Conservation (phyloP, 2,888 invertebrate genomes). For the Diaperis boleti region DNA sequence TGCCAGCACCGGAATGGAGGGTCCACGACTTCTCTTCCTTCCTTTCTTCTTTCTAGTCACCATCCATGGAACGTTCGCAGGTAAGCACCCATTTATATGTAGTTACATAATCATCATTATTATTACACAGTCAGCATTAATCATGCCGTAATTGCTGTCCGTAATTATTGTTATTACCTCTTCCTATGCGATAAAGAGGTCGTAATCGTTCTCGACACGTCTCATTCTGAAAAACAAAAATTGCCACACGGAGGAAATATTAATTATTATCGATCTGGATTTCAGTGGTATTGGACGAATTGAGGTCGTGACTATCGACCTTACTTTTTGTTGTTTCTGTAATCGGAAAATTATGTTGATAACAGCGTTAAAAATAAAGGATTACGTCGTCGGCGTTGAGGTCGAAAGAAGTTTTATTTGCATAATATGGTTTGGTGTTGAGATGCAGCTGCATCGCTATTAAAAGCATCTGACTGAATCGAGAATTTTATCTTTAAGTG, state of each 20-base stretch:
- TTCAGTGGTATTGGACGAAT: no score
- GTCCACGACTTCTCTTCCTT: not conserved
- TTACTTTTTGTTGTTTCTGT: not conserved
- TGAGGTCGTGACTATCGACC: not conserved
- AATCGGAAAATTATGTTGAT: not conserved
- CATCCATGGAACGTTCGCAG: slow-evolving; percentile 4
- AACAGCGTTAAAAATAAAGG: not conserved
- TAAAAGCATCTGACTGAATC: no score
- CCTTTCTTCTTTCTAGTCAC: not conserved
- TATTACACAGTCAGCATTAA: not conserved
- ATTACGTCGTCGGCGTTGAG: not conserved
- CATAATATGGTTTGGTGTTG: no score
- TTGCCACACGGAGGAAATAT: no score
- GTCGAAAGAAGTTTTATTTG: no score
- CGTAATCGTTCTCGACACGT: no score
- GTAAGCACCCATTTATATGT: no score
- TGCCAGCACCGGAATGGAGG: slow-evolving; percentile 6
- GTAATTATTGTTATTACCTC: not conserved
- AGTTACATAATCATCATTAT: slow-evolving; percentile 1
- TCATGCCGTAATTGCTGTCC: not conserved
- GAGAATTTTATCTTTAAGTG: no score
- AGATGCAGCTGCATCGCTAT: no score
- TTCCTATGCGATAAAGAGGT: no score
- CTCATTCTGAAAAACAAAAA: no score
- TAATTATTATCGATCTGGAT: not conserved